Evolutionary conservation across 2,797 vertebrate genomes (phyloP).

Genomic region (Pagetopsis macropterus): DNA sequence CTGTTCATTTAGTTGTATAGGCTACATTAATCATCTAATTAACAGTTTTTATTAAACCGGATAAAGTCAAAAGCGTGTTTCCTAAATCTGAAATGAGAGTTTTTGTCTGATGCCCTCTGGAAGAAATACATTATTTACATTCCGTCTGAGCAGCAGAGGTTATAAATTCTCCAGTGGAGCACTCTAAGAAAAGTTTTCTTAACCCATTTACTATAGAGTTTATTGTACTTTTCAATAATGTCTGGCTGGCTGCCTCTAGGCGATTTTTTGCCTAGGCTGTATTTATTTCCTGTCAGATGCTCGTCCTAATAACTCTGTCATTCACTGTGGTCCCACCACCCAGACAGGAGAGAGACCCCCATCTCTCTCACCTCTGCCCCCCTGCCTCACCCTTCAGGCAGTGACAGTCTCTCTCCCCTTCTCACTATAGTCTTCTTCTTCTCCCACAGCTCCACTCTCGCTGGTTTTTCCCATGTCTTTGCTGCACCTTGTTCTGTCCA

Average conservation of each 20-base stretch:
- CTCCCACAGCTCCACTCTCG: constrained; percentile 42
- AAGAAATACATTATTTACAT: constrained; percentile 46
- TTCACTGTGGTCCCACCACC: constrained; percentile 76
- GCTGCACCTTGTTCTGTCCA: constrained; percentile 57
- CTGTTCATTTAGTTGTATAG: constrained; percentile 13
- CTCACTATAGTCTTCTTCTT: constrained; percentile 43
- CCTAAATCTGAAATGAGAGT: constrained; percentile 6
- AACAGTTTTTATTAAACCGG: constrained; percentile 16
- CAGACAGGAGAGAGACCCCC: constrained; percentile 63
- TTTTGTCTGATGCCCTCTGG: constrained; percentile 26
- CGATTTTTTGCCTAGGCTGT: constrained; percentile 53
- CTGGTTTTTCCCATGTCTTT: constrained; percentile 39
- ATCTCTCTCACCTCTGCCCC: constrained; percentile 54
- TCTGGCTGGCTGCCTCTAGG: constrained; percentile 66
- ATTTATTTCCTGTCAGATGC: constrained; percentile 80
- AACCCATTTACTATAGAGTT: constrained; percentile 60
- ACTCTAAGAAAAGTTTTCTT: constrained; percentile 57
- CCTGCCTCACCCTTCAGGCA: constrained; percentile 56
- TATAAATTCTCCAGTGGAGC: constrained; percentile 32
- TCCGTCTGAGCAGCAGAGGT: constrained; percentile 45
- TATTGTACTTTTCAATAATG: constrained; percentile 62
- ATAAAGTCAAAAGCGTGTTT: constrained; percentile 23
- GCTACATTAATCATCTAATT: constrained; percentile 5
- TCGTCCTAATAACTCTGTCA: constrained; percentile 65
- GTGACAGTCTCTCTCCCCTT: constrained; percentile 44